phyloP scores from a whole-genome alignment of 2,888 invertebrate genomes.

The Hirtodrosophila duncani region DNA sequence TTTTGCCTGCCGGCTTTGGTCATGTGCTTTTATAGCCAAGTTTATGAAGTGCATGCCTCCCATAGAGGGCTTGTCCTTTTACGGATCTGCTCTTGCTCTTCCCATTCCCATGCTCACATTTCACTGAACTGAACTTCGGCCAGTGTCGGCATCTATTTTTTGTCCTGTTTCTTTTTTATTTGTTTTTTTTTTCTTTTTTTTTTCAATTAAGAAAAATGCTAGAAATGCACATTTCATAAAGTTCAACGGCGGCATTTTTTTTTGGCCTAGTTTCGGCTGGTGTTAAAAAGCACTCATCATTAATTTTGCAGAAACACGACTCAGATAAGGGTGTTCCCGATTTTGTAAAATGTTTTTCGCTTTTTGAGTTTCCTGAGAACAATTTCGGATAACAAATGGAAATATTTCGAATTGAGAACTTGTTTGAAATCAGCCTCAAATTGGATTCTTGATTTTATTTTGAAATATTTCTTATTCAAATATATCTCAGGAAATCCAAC shows the following conservation, averaged over 20 bases:
- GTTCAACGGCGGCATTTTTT: conserved; percentile 35
- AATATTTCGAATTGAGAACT: too few relatives aligned
- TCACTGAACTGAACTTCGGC: neutral
- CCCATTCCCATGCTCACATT: conserved; percentile 18
- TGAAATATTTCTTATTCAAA: too few relatives aligned
- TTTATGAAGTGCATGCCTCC: conserved; percentile 62
- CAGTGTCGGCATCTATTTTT: conserved; percentile 15
- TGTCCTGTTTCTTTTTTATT: conserved; percentile 19
- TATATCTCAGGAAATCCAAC: too few relatives aligned
- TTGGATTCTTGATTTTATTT: too few relatives aligned
- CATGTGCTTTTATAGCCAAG: conserved; percentile 68
- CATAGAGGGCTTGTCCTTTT: conserved; percentile 58
- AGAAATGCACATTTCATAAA: conserved; percentile 51
- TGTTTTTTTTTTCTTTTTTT: conserved; percentile 35
- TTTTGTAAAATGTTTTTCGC: too few relatives aligned
- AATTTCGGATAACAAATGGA: too few relatives aligned
- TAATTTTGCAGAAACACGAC: conserved; percentile 59
- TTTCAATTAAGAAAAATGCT: conserved; percentile 68
- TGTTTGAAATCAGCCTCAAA: too few relatives aligned
- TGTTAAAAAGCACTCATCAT: conserved; percentile 40
- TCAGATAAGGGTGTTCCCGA: too few relatives aligned
- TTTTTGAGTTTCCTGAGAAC: too few relatives aligned
- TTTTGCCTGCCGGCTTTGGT: conserved; percentile 46
- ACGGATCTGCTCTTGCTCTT: conserved; percentile 38
- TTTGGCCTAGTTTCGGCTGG: conserved; percentile 56